Conservation (phyloP, 2,888 invertebrate species). For the Xestia xanthographa region DNA sequence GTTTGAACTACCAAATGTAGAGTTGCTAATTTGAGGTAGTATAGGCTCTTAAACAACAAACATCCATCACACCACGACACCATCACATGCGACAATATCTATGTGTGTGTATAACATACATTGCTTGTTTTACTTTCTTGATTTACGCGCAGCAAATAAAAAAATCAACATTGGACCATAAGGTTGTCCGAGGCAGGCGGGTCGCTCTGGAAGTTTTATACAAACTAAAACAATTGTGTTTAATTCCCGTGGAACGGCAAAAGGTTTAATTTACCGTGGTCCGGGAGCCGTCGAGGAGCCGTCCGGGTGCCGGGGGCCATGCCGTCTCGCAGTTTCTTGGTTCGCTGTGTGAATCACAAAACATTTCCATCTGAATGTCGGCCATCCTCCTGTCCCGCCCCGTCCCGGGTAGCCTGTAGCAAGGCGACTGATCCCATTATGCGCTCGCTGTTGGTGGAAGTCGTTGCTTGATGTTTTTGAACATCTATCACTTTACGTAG, state of each 20-base stretch:
- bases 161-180: constrained; percentile 7
- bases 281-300: neutral
- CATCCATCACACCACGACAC: constrained; percentile 5
- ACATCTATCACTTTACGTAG: constrained; percentile 27
- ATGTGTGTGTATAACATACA: constrained; percentile 3
- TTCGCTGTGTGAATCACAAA: constrained; percentile 8
- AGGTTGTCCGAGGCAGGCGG: neutral
- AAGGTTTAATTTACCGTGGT: constrained; percentile 48
- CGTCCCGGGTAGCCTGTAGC: neutral
- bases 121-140: constrained; percentile 1
- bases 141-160: neutral
- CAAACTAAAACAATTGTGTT: constrained; percentile 47
- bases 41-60: no score
- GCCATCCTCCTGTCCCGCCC: neutral
- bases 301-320: neutral
- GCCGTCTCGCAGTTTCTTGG: constrained; percentile 3
- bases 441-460: constrained; percentile 27
- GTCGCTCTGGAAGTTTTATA: constrained; percentile 14
- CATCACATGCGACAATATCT: neutral
- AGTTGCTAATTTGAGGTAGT: no score
- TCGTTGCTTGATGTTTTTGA: constrained; percentile 22
- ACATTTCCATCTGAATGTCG: constrained; percentile 1
- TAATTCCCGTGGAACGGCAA: constrained; percentile 45
- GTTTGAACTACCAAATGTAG: no score
- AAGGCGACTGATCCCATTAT: constrained; percentile 36